Evolutionary conservation across 2,113 vertebrate genomes (phyloP), one percentile per base, ranked within the genome.

Genomic region (Campylomormyrus numenius): DNA sequence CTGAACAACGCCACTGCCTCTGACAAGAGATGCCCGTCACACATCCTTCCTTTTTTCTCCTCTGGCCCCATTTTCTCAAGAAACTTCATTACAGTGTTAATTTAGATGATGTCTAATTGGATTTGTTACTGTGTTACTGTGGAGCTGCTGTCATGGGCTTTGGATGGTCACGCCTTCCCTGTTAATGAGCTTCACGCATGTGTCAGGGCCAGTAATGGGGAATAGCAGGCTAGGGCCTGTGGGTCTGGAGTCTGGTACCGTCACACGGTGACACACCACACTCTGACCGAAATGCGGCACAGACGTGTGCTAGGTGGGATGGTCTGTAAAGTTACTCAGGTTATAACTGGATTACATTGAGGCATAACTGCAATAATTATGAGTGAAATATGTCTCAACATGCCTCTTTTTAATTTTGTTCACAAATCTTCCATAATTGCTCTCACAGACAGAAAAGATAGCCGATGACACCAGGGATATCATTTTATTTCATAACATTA

Each of bases 91-190:
- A 87, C 70, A 90, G 88, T 92, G 88, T 92, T 48, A 89, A 90
- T 92, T 91, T 87, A 58, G 8, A 42, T 15, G 6, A 85, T 88
- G 89, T 87, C 91, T 92, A 91, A 92, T 92, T 91, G 91, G 90
- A 92, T 91, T 84, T 87, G 89, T 91, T 90, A 85, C 70, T 80
- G 27, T 62, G 66, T 90, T 53, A 56, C 39, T 19, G 39, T 62
- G 85, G 85, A 53, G n/a, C 56, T 27, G 42, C 77, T 46, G 62
- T 66, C 89, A 53, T 45, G 62, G 66, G 62, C 89, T 42, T 46
- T 53, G 70, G 46, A 88, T 90, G 83, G 83, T 70, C 87, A 87
- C 89, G 39, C 88, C 83, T 90, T 90, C 87, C 39, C 39, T 89
- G 85, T 89, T 91, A 92, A 92, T 93, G 70, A 89, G 46, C 21